Base-by-base conservation (phyloP, 1,140 invertebrate species). In the Oncopodura yosiiana region DNA sequence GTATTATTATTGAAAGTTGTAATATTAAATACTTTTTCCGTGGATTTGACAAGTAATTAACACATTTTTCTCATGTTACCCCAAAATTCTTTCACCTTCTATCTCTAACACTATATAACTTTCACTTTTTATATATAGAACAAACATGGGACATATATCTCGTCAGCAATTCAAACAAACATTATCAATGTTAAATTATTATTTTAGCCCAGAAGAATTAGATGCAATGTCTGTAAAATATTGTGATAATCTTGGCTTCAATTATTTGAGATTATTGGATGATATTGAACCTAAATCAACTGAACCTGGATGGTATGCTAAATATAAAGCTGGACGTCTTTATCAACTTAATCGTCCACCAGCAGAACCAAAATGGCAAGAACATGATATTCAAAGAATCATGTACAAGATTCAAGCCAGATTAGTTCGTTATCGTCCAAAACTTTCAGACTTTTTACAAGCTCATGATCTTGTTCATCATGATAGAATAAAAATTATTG, bases 201-300 rank as follows among this genome's bases (percentile, higher is more conserved):
- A 82, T 27, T 69, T 81, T 3, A 73, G 80, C 0, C 68, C 73
- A 41, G 73, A 75, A 59, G 81, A 84, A 64, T 65, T 81, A n/a
- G 74, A 76, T 39, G 74, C 81, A n/a, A 71, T 85, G 16, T 77
- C 81, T 58, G 69, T 71, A 56, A 72, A 79, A 41, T 83, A 81
- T 66, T 77, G 77, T 41, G 78, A 84, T 65, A 77, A 82, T 63
- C 23, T 78, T 51, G 82, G 83, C 18, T 83, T 84, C 65, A 78
- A 78, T 69, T 85, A 84, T 65, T 71, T 74, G 32, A 73, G 74
- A 56, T 78, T 85, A 56, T 66, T 84, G 24, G 71, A 75, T 37
- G 80, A 83, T 65, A 71, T 79, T 2, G 74, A 77, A 52, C 59
- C 72, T 4, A 46, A 45, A n/a, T 24, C 53, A 12, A 19, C 26